These are phyloP conservation scores for Mesocricetus auratus DNA, from an alignment of 2,113 vertebrate species.

Conservation along the genomic window DNA sequence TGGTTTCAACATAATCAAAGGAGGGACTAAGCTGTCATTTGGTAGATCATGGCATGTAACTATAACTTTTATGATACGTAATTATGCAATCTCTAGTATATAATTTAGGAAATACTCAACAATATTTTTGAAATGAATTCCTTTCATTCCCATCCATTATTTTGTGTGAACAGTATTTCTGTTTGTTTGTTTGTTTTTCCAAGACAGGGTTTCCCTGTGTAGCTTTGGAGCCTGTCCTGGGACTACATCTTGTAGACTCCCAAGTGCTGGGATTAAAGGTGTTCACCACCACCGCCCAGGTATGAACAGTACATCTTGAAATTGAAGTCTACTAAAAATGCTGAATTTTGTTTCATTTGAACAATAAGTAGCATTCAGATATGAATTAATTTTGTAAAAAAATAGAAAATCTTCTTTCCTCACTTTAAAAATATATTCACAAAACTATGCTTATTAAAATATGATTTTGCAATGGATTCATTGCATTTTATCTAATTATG, in stretches of 20 bases:
- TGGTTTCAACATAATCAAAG: constrained; percentile 45
- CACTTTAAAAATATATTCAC: neutral
- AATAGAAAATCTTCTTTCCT: neutral
- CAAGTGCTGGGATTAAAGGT: too few species aligned
- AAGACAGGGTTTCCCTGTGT: too few species aligned
- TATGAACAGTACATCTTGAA: constrained; percentile 25
- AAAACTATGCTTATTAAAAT: neutral
- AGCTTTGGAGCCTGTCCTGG: too few species aligned
- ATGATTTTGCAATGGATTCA: constrained; percentile 17
- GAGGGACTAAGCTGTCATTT: neutral
- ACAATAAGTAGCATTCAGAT: constrained; percentile 20
- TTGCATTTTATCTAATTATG: neutral
- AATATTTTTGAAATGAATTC: constrained; percentile 38
- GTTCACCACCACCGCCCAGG: too few species aligned
- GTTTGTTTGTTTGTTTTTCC: too few species aligned
- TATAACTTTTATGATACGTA: constrained; percentile 14
- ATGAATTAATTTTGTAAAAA: neutral
- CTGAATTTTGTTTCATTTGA: constrained; percentile 34
- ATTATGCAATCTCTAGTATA: neutral
- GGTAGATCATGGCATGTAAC: neutral
- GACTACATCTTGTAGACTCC: too few species aligned
- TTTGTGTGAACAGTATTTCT: constrained; percentile 18
- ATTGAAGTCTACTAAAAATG: constrained; percentile 43
- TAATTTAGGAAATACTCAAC: constrained; percentile 35
- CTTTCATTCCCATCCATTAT: neutral